Base-by-base conservation (phyloP, 2,113 vertebrate species). In the Sula dactylatra region DNA sequence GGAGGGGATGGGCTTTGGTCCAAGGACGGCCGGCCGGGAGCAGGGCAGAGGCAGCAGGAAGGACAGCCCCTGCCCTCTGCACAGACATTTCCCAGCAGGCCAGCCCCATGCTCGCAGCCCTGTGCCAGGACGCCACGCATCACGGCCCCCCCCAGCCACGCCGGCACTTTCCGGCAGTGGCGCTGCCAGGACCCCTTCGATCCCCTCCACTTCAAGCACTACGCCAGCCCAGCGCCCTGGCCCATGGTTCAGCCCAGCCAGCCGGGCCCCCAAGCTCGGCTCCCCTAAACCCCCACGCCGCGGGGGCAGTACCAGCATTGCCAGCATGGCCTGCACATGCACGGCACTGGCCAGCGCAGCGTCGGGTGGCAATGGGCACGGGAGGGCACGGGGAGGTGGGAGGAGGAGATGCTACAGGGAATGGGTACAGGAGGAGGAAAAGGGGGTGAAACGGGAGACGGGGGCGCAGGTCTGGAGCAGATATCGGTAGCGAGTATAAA, bases 291-390 rank as follows among this genome's bases (percentile, higher is more conserved):
- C n/a, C n/a, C 38, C 27, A 34, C 0, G 3, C 12, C 2, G 2
- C 1, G 0, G 44, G 65, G 66, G 16, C 66, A 64, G 40, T 14
- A 26, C 45, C 2, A 11, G 72, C 86, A 80, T 62, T 6, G 3
- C 40, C 24, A 10, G 49, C n/a, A 21, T 1, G 20, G 34, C 29
- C 31, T 2, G 5, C 27, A 25, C 16, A 10, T 3, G 36, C 31
- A 55, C 32, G 32, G 62, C 64, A 27, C 40, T 1, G 3, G 70
- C 26, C 0, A 0, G 44, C 8, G 22, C 55, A 24, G 62, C 5
- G 0, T 13, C 0, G 0, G 40, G 31, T 31, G 40, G 22, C 78
- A 52, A 40, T 2, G 3, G 49, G 66, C 24, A 59, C 1, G 0
- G 34, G 21, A 61, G 44, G 44, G 31, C 59, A 70, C 4, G 2